Evolutionary conservation across 1,140 invertebrate species (phyloP).

Genomic region (Eumaeus atala): DNA sequence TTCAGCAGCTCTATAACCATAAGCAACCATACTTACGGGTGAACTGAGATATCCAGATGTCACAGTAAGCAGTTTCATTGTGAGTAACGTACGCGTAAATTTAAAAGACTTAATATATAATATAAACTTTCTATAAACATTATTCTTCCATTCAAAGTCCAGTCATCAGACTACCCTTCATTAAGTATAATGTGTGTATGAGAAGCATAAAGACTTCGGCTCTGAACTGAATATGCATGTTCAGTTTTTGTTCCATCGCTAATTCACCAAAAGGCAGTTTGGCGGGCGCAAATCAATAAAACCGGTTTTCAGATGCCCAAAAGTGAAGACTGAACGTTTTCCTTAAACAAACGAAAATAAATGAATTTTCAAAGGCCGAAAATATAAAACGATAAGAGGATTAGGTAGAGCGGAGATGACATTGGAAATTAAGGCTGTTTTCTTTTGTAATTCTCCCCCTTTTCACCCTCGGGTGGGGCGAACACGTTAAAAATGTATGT

Average conservation of each 20-base stretch:
- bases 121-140: no score
- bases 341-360: constrained; percentile 73
- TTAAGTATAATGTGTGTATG: constrained; percentile 2
- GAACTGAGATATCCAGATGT: no score
- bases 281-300: constrained; percentile 41
- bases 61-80: no score
- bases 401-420: constrained; percentile 72
- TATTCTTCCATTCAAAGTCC: no score
- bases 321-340: constrained; percentile 43
- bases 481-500: constrained; percentile 70
- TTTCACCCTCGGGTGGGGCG: constrained; percentile 50
- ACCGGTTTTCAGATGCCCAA: constrained; percentile 32
- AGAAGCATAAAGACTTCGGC: constrained; percentile 10
- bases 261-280: constrained; percentile 26
- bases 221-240: constrained; percentile 17
- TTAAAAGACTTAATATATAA: no score
- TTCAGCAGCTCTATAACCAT: no score
- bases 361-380: constrained; percentile 71
- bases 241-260: constrained; percentile 14
- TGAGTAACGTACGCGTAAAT: no score
- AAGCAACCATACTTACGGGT: no score
- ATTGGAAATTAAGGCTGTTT: constrained; percentile 74
- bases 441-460: constrained; percentile 69
- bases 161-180: no score
- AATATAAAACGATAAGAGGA: constrained; percentile 73